Evolutionary conservation across 64 coral and sea anemone genomes (phyloP).

Genomic region (Stylophora pistillata): DNA sequence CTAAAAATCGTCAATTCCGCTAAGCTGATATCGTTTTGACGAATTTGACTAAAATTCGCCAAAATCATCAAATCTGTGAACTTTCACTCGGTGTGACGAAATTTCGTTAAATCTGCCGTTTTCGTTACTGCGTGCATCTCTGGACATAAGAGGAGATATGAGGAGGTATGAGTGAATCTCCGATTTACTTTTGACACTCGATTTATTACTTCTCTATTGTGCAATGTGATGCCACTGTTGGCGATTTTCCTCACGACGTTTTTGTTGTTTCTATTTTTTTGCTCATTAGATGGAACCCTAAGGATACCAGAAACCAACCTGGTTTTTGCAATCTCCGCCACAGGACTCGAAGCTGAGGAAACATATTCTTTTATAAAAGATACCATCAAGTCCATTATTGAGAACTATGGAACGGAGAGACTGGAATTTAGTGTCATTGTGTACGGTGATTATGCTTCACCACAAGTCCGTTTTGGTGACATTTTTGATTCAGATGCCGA

Average conservation of each 20-base stretch:
- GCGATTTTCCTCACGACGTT: neutral
- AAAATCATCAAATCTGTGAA: too few species aligned
- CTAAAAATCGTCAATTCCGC: too few species aligned
- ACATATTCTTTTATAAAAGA: conserved; percentile 63
- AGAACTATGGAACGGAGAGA: conserved; percentile 57
- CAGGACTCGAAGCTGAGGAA: conserved; percentile 47
- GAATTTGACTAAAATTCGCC: too few species aligned
- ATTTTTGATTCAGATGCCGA: conserved; percentile 50
- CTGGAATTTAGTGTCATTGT: conserved; percentile 72
- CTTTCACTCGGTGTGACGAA: too few species aligned
- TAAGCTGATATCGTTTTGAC: too few species aligned
- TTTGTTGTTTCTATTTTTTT: neutral
- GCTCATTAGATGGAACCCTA: conserved; percentile 23
- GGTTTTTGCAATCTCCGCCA: conserved; percentile 72
- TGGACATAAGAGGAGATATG: too few species aligned
- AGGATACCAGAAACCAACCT: conserved; percentile 59
- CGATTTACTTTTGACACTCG: too few species aligned
- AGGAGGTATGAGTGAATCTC: too few species aligned
- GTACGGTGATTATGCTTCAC: conserved; percentile 56
- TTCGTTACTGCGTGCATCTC: too few species aligned
- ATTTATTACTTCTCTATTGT: too few species aligned
- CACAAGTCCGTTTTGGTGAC: conserved; percentile 55
- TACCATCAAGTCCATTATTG: conserved; percentile 63
- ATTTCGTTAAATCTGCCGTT: too few species aligned
- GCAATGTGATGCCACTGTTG: too few species aligned